These are phyloP conservation scores for Psittacula cyanocephala DNA, from an alignment of 2,113 vertebrate species.

Conservation along the genomic window DNA sequence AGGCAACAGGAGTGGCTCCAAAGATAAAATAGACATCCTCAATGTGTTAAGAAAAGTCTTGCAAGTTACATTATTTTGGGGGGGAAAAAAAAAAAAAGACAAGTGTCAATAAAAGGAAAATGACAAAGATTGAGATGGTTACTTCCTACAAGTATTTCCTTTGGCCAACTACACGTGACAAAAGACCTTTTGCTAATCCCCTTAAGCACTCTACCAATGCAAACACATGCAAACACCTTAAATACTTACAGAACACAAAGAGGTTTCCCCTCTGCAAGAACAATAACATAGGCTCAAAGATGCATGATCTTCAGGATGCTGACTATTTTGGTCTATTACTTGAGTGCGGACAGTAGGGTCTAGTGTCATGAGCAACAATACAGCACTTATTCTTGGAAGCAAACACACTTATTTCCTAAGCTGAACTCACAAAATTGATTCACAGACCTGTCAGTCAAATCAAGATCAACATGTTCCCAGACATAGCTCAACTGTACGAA, in stretches of 20 bases:
- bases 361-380: not conserved
- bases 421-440: slow-evolving; percentile 1
- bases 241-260: not conserved
- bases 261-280: not conserved
- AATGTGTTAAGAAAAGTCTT: not conserved
- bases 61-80: not conserved
- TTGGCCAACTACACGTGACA: not conserved
- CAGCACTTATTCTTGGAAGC: slow-evolving; percentile 17
- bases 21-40: not conserved
- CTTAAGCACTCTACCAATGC: not conserved
- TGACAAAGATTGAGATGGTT: not conserved
- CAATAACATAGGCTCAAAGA: not conserved
- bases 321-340: not conserved
- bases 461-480: not conserved
- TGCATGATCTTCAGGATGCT: not conserved
- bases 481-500: not conserved
- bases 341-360: not conserved
- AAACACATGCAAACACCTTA: not conserved
- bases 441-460: not conserved
- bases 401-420: not conserved
- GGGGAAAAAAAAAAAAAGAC: not conserved
- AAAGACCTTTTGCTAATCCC: not conserved
- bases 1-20: not conserved
- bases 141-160: slow-evolving; percentile 1
- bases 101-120: not conserved